These are phyloP conservation scores for Morpho deidamia DNA, from an alignment of 2,888 invertebrate genomes.

Conservation along the genomic window DNA sequence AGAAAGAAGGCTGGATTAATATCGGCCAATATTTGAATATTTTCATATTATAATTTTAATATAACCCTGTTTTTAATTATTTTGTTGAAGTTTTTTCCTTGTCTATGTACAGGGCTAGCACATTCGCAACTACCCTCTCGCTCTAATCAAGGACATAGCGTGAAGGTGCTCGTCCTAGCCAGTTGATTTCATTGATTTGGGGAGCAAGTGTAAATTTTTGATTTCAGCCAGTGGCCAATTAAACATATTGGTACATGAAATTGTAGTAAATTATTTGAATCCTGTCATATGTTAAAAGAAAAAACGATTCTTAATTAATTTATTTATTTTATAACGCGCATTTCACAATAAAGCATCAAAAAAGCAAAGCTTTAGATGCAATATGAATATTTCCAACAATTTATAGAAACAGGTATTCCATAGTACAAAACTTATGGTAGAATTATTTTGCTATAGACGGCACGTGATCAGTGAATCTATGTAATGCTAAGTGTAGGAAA, in stretches of 20 bases:
- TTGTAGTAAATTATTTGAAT: constrained; percentile 59
- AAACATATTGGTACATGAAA: constrained; percentile 74
- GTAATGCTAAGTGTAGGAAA: too few relatives aligned
- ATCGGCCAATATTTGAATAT: constrained; percentile 76
- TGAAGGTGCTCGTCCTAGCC: constrained; percentile 43
- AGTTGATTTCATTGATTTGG: constrained; percentile 43
- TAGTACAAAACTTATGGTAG: too few relatives aligned
- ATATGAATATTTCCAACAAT: too few relatives aligned
- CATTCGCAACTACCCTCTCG: constrained; percentile 31
- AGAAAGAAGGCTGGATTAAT: constrained; percentile 72
- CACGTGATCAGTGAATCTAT: too few relatives aligned
- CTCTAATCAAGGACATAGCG: constrained; percentile 20
- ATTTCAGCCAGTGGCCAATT: constrained; percentile 77
- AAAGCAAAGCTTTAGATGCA: background rate
- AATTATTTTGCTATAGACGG: too few relatives aligned
- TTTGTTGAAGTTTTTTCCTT: constrained; percentile 74
- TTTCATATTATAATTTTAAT: constrained; percentile 79
- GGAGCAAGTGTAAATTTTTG: constrained; percentile 68
- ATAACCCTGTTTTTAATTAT: constrained; percentile 71
- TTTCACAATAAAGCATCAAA: constrained; percentile 6
- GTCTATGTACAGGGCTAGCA: constrained; percentile 59
- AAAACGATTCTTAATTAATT: constrained; percentile 47
- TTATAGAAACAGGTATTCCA: too few relatives aligned
- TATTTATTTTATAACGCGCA: constrained; percentile 58
- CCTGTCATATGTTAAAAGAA: constrained; percentile 18